These are phyloP conservation scores for Odontamblyopus rebecca DNA, from an alignment of 2,797 vertebrate genomes.

Conservation along the genomic window DNA sequence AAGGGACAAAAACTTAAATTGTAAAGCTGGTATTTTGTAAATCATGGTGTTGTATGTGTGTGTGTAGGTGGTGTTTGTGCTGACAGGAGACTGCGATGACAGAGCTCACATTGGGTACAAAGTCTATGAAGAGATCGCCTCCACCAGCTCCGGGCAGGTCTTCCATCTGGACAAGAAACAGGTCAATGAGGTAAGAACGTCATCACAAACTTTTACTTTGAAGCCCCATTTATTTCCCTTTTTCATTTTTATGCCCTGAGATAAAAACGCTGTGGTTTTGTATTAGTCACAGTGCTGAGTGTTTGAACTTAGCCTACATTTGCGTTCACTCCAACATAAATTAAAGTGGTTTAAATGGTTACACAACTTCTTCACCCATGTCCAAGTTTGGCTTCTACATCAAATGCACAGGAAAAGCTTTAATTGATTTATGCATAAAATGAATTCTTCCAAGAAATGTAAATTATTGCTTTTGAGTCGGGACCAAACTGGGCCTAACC, in stretches of 20 bases:
- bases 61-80: conserved; percentile 94
- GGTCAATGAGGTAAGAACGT: conserved; percentile 91
- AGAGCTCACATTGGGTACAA: conserved; percentile 92
- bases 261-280: conserved; percentile 15
- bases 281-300: conserved; percentile 30
- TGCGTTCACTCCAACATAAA: conserved; percentile 24
- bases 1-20: too few relatives aligned
- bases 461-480: conserved; percentile 36
- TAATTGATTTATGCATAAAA: conserved; percentile 40
- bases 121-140: conserved; percentile 97
- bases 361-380: conserved; percentile 29
- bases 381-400: conserved; percentile 42
- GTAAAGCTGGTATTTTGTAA: too few relatives aligned
- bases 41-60: too few relatives aligned
- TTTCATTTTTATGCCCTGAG: conserved; percentile 10
- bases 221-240: conserved; percentile 4
- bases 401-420: conserved; percentile 40
- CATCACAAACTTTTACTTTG: conserved; percentile 2
- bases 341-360: conserved; percentile 30
- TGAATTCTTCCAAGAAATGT: conserved; percentile 44
- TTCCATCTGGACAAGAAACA: conserved; percentile 98
- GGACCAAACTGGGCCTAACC: conserved; percentile 25
- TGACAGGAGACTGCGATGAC: conserved; percentile 98
- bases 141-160: conserved; percentile 97
- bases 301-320: conserved; percentile 19